These are phyloP conservation scores for Amphiprion clarkii DNA, from an alignment of 2,797 vertebrate species.

Conservation along the genomic window DNA sequence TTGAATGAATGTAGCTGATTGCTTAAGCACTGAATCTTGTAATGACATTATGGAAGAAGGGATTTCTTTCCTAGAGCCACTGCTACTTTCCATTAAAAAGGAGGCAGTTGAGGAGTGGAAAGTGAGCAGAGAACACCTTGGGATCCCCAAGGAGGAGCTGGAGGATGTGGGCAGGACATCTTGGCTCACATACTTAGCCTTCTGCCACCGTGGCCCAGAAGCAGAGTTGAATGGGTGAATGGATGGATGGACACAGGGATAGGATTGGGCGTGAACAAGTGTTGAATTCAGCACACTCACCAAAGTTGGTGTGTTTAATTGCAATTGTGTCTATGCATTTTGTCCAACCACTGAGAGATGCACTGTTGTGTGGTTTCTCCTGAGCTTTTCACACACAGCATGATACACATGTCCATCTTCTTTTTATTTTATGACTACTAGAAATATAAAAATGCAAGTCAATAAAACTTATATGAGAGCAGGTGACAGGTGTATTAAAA, in stretches of 20 bases:
- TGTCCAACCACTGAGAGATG: not conserved
- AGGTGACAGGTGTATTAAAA: conserved; percentile 4
- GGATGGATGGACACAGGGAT: not conserved
- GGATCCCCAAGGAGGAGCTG: not conserved
- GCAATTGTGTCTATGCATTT: not conserved
- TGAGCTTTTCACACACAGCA: not conserved
- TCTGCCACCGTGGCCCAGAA: not conserved
- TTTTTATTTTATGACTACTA: not conserved
- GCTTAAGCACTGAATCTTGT: no score
- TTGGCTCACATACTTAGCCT: no score
- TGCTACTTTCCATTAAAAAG: not conserved
- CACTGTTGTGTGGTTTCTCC: not conserved
- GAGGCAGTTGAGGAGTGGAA: not conserved
- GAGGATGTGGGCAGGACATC: not conserved
- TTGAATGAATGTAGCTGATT: no score
- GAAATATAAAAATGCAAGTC: not conserved
- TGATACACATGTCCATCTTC: not conserved
- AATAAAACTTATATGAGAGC: not conserved
- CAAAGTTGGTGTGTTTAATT: not conserved
- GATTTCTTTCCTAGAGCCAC: not conserved
- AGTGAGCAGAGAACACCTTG: not conserved
- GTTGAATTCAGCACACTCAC: not conserved
- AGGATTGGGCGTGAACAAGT: not conserved
- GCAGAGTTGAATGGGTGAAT: not conserved
- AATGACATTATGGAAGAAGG: no score